Base-by-base conservation (phyloP, 2,888 invertebrate species). In the Asteroscopus sphinx region DNA sequence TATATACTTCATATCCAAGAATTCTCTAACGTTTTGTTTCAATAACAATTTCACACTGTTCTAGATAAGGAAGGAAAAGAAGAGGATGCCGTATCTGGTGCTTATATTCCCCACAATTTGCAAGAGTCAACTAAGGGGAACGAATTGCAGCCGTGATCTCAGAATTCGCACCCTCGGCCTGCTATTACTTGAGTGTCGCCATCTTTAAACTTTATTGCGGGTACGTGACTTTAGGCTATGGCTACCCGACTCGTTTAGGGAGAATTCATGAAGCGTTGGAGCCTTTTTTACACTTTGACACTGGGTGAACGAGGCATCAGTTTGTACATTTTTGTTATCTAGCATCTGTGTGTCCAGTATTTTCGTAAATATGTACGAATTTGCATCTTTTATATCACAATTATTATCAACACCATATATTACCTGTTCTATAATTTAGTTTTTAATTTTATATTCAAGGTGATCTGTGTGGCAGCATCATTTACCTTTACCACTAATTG, bases 141-240 rank as follows among this genome's bases (percentile, higher is more conserved):
- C 28, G 8, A 37, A 56, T 25, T 16, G 37, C 8, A 41, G 36
- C 15, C 36, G 36, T 65, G 57, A 64, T 64, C 36, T 52, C 47
- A 66, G 40, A 44, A 30, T 48, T 69, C 35, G 30, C 57, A 48
- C 66, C 57, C 57, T 44, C 47, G 0, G 46, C 35, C 11, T 16
- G n/a, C 12, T 33, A 47, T 40, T 64, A 64, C 33, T 33, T 32
- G n/a, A 51, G 9, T 57, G 57, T 52, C 51, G 44, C 47, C 57
- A 48, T 48, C 42, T 65, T 52, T 40, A 36, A 68, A 6, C 70
- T 11, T 37, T 64, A 53, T 68, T 61, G 30, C 51, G 28, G 21
- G 6, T 2, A 68, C 69, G 69, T 68, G 64, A 61, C 62, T 61
- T 39, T 15, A 4, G 42, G 9, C 30, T 12, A 36, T n/a, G 16